phyloP scores from a whole-genome alignment of 2,888 invertebrate species.

The Andricus quercusramuli region DNA sequence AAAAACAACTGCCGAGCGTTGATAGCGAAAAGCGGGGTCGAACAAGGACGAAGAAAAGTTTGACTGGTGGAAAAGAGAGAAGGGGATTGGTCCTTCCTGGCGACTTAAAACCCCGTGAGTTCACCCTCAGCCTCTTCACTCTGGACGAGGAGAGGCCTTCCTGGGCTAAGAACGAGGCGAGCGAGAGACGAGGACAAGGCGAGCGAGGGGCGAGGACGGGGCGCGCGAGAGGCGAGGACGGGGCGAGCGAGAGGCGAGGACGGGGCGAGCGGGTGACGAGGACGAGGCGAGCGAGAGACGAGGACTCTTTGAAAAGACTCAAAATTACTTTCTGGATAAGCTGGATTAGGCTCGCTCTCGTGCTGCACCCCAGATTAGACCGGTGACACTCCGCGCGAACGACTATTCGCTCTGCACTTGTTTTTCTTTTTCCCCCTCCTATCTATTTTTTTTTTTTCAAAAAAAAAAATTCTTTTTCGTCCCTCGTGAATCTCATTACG shows the following conservation, averaged over 20 bases:
- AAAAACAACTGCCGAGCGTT: conserved; percentile 68
- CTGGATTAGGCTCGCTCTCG: conserved; percentile 81
- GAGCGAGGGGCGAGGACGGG: neutral
- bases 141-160: conserved; percentile 53
- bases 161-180: conserved; percentile 33
- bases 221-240: conserved; percentile 26
- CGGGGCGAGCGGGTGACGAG: conserved; percentile 1
- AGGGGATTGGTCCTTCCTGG: conserved; percentile 58
- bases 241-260: neutral
- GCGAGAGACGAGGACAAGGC: conserved; percentile 47
- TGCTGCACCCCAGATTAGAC: conserved; percentile 77
- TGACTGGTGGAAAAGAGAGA: conserved; percentile 49
- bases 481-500: conserved; percentile 53
- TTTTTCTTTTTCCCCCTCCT: conserved; percentile 53
- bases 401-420: conserved; percentile 42
- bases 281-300: conserved; percentile 43
- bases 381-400: conserved; percentile 60
- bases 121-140: conserved; percentile 54
- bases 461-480: conserved; percentile 44
- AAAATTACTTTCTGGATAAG: conserved; percentile 84
- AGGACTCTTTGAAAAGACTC: conserved; percentile 81
- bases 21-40: conserved; percentile 61
- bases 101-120: conserved; percentile 56
- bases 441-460: conserved; percentile 39
- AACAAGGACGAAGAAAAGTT: conserved; percentile 53